phyloP scores from a whole-genome alignment of 2,797 vertebrate genomes.

The Brachymystax lenok region DNA sequence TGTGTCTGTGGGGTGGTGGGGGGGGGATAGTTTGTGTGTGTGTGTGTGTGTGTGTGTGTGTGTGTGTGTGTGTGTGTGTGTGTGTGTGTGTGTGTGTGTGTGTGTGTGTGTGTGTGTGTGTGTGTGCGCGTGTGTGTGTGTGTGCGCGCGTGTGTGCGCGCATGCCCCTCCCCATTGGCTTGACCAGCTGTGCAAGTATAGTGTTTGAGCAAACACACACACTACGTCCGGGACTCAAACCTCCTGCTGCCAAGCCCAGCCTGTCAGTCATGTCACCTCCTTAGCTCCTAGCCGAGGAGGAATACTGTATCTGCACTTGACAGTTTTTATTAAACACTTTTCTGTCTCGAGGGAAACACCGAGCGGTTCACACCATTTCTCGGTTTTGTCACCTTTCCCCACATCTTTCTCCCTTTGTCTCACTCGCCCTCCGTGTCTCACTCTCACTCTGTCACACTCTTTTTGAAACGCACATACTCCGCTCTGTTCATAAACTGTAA shows the following conservation, averaged over 20 bases:
- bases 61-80: too few relatives aligned
- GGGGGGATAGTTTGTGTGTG: too few relatives aligned
- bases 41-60: too few relatives aligned
- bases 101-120: too few relatives aligned
- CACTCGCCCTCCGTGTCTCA: neutral
- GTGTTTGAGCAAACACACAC: conserved; percentile 16
- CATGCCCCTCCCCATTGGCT: conserved; percentile 1
- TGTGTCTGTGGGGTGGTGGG: neutral
- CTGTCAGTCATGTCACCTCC: conserved; percentile 27
- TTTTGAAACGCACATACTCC: neutral
- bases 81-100: neutral
- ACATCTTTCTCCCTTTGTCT: neutral
- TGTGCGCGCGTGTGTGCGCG: neutral
- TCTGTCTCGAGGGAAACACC: conserved; percentile 15
- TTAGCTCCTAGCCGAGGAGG: conserved; percentile 13
- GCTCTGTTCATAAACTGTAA: neutral
- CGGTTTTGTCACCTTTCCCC: neutral
- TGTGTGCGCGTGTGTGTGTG: too few relatives aligned
- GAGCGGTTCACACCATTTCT: neutral
- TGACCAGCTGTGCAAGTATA: conserved; percentile 7
- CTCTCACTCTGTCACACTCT: neutral
- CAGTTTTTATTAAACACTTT: conserved; percentile 21
- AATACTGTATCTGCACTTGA: conserved; percentile 8
- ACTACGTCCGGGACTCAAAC: neutral
- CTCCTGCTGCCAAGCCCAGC: neutral